Evolutionary conservation across 2,888 invertebrate species (phyloP).

Genomic region (Drosophila mettleri): DNA sequence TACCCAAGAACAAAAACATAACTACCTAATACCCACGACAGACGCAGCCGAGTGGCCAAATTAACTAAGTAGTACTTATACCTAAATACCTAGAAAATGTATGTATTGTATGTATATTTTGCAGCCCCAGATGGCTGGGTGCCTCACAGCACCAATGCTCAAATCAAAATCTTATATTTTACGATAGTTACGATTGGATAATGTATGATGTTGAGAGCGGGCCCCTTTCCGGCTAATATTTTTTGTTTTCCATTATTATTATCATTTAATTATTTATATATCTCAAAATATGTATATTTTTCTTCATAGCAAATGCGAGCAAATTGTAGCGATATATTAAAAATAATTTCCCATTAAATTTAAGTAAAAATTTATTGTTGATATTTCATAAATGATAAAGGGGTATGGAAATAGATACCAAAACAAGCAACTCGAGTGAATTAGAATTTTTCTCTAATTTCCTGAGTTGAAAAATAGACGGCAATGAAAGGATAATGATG

Average conservation of each 20-base stretch:
- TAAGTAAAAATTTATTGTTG: conserved; percentile 78
- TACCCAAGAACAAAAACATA: conserved; percentile 62
- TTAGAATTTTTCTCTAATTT: conserved; percentile 80
- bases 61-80: conserved; percentile 74
- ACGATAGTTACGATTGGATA: conserved; percentile 59
- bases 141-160: conserved; percentile 70
- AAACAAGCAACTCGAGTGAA: conserved; percentile 58
- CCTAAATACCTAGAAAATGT: conserved; percentile 52
- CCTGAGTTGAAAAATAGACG: conserved; percentile 58
- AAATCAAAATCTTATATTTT: conserved; percentile 76
- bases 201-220: conserved; percentile 24
- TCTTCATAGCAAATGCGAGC: conserved; percentile 72
- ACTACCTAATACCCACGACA: conserved; percentile 65
- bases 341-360: conserved; percentile 73
- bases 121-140: conserved; percentile 68
- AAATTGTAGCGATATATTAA: conserved; percentile 77
- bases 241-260: conserved; percentile 34
- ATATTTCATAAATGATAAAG: conserved; percentile 65
- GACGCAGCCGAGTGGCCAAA: conserved; percentile 77
- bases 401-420: conserved; percentile 24
- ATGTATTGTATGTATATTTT: conserved; percentile 72
- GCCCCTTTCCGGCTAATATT: conserved; percentile 53
- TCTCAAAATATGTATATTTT: conserved; percentile 29
- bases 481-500: conserved; percentile 44
- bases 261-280: conserved; percentile 24